These are phyloP conservation scores for Xiphophorus birchmanni DNA, from an alignment of 2,797 vertebrate genomes.

Conservation along the genomic window DNA sequence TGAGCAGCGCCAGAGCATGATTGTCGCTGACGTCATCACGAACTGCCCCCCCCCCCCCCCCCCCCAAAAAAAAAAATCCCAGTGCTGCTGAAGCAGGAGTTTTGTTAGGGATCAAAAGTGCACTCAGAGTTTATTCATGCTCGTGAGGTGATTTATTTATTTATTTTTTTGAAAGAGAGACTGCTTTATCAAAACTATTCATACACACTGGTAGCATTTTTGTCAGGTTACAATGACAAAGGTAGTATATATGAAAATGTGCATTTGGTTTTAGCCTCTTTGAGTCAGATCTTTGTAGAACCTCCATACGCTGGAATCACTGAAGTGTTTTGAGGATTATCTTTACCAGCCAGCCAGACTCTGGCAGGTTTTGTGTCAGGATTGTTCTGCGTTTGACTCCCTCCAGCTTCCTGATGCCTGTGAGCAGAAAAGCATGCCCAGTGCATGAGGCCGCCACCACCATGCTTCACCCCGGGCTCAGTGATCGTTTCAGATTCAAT, in stretches of 20 bases:
- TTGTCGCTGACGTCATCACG: conserved; percentile 71
- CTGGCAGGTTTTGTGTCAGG: neutral
- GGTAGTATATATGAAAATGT: neutral
- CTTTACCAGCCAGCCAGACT: neutral
- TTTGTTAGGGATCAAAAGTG: conserved; percentile 44
- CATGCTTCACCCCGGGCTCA: neutral
- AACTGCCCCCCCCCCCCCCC: neutral
- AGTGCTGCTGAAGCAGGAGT: conserved; percentile 51
- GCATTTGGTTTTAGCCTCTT: neutral
- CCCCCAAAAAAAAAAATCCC: conserved; percentile 27
- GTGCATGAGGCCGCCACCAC: neutral
- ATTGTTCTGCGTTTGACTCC: neutral
- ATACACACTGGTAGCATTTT: neutral
- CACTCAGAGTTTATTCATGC: conserved; percentile 30
- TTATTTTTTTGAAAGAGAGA: neutral
- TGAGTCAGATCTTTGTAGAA: neutral
- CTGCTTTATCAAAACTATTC: neutral
- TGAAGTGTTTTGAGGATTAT: neutral
- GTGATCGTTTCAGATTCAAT: neutral
- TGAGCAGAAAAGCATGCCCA: neutral
- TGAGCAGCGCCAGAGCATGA: conserved; percentile 40
- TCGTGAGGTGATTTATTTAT: neutral
- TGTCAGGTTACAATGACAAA: neutral
- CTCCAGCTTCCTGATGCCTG: neutral
- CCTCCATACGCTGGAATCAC: neutral